phyloP scores from a whole-genome alignment of 2,888 invertebrate genomes.

The Acanthococcus lagerstroemiae region DNA sequence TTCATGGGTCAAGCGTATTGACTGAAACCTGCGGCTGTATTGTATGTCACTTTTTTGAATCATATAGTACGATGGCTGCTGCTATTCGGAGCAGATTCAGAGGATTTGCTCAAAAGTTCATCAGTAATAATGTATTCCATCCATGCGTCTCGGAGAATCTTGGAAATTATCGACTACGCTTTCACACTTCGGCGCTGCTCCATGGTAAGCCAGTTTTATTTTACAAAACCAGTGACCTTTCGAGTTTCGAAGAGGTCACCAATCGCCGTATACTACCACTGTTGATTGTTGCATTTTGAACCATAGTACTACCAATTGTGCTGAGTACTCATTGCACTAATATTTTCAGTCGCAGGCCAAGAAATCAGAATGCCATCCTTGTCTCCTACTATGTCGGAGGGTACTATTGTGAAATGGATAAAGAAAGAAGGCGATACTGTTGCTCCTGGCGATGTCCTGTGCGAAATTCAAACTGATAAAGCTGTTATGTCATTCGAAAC shows the following conservation, averaged over 20 bases:
- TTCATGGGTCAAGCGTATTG: too few species aligned
- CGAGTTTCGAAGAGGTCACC: too few species aligned
- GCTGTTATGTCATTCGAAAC: slow-evolving; percentile 51
- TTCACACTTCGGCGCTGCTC: slow-evolving; percentile 1
- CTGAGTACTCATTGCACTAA: neutral
- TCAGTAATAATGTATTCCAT: neutral
- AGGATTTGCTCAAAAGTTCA: neutral
- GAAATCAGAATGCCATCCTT: slow-evolving; percentile 50
- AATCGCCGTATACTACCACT: too few species aligned
- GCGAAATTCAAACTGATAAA: slow-evolving; percentile 58
- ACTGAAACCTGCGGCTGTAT: too few species aligned
- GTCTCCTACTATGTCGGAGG: slow-evolving; percentile 54
- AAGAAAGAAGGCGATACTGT: slow-evolving; percentile 50
- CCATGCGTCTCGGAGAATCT: neutral
- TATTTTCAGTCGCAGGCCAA: slow-evolving; percentile 41
- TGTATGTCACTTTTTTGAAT: too few species aligned
- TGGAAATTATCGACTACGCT: neutral
- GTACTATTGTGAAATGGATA: slow-evolving; percentile 50
- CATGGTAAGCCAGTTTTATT: neutral
- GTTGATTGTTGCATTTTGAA: too few species aligned
- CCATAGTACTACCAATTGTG: too few species aligned
- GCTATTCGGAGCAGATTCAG: neutral
- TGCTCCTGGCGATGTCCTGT: slow-evolving; percentile 50
- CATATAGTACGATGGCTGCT: neutral
- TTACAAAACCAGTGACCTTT: too few species aligned